phyloP scores from a whole-genome alignment of 2,113 vertebrate species.

The Thalassarche chlororhynchos region DNA sequence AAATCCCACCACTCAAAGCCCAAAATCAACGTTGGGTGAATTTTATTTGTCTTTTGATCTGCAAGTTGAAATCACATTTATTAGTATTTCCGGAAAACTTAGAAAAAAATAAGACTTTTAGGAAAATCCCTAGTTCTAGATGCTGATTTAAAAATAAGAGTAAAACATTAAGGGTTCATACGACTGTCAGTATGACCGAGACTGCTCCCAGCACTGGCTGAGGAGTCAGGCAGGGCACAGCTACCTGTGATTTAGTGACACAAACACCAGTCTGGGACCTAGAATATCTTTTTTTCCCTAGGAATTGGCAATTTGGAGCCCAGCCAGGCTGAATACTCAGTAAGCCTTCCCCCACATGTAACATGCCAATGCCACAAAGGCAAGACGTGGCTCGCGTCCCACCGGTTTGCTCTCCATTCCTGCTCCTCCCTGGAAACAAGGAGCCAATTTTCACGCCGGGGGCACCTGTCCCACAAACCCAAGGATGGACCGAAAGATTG shows the following conservation, averaged over 20 bases:
- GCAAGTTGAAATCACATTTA: background rate
- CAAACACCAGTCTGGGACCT: background rate
- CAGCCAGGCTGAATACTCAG: background rate
- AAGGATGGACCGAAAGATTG: background rate
- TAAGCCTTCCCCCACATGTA: rapidly evolving
- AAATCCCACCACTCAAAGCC: background rate
- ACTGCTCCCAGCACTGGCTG: background rate
- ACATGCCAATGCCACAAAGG: background rate
- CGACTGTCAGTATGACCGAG: rapidly evolving
- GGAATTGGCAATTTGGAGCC: background rate
- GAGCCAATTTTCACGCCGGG: background rate
- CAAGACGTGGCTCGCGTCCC: rapidly evolving
- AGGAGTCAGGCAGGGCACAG: background rate
- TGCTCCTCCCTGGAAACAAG: background rate
- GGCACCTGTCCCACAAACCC: background rate
- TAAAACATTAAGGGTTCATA: background rate
- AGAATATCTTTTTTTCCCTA: no score
- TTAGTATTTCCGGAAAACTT: background rate
- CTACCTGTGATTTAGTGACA: background rate
- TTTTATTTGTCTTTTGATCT: background rate
- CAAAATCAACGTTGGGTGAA: background rate
- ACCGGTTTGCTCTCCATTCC: background rate
- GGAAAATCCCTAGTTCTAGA: background rate
- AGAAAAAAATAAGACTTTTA: background rate
- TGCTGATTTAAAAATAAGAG: background rate